Evolutionary conservation across 2,797 vertebrate species (phyloP).

Genomic region (Petrocephalus schoutedeni): DNA sequence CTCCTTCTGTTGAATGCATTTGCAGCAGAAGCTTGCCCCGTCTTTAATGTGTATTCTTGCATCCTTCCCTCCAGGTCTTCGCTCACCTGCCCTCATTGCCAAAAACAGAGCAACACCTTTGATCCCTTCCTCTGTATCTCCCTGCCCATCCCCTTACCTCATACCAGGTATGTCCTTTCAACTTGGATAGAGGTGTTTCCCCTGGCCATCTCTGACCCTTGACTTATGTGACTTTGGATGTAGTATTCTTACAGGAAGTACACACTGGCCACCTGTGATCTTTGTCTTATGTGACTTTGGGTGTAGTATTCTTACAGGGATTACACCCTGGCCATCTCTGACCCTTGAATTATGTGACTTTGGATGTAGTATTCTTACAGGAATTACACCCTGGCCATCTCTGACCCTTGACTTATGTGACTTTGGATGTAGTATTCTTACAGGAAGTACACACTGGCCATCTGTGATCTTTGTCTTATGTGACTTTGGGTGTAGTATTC

Average conservation of each 20-base stretch:
- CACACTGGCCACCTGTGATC: background rate
- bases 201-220: background rate
- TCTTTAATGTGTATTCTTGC: constrained; percentile 11
- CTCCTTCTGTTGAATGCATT: background rate
- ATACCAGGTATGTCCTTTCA: constrained; percentile 76
- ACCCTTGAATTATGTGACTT: background rate
- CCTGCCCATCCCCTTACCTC: constrained; percentile 89
- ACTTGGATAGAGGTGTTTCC: background rate
- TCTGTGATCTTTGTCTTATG: background rate
- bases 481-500: background rate
- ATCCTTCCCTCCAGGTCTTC: constrained; percentile 73
- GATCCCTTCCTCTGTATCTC: constrained; percentile 98
- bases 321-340: background rate
- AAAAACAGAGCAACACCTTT: constrained; percentile 99
- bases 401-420: background rate
- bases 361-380: background rate
- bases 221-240: background rate
- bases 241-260: background rate
- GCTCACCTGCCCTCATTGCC: constrained; percentile 95
- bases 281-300: background rate
- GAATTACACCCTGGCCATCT: background rate
- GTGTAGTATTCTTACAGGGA: background rate
- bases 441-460: background rate
- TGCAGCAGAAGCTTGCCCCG: background rate
- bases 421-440: background rate